Percentiles rank a stretch among this genome's conserved stretches.
Evolutionary conservation across 2,888 invertebrate genomes (phyloP).

Genomic region (Macropis europaea): DNA sequence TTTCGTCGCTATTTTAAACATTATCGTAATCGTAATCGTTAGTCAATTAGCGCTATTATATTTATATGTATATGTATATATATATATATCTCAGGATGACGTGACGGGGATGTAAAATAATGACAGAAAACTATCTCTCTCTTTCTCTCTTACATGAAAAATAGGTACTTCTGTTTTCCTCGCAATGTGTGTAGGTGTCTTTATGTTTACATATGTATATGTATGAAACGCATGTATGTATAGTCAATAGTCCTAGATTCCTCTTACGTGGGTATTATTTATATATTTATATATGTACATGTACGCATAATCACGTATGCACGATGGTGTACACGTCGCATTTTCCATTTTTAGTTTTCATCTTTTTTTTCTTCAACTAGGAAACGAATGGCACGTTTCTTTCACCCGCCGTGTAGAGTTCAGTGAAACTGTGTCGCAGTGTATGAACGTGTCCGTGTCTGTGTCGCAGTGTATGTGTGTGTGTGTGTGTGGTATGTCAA

Average conservation of each 20-base stretch:
- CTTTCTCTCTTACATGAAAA: conserved; percentile 62
- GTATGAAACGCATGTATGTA: conserved; percentile 57
- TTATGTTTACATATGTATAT: conserved; percentile 60
- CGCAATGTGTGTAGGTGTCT: conserved; percentile 56
- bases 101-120: conserved; percentile 70
- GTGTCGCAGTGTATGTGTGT: neutral
- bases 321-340: conserved; percentile 48
- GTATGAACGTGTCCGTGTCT: too few relatives aligned
- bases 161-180: conserved; percentile 64
- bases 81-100: conserved; percentile 53
- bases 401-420: conserved; percentile 13
- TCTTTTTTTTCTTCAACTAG: conserved; percentile 33
- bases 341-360: too few relatives aligned
- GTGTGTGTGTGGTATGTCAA: conserved; percentile 9
- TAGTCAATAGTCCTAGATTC: conserved; percentile 45
- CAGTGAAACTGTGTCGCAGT: conserved; percentile 9
- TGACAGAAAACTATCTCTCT: conserved; percentile 71
- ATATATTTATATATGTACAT: conserved; percentile 59
- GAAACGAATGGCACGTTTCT: conserved; percentile 50
- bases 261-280: conserved; percentile 46
- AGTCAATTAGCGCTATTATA: neutral
- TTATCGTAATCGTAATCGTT: conserved; percentile 18
- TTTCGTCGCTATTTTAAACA: conserved; percentile 44
- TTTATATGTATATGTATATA: conserved; percentile 43
- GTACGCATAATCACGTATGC: conserved; percentile 36